phyloP scores from a whole-genome alignment of 2,888 invertebrate genomes.

The Muscina levida region DNA sequence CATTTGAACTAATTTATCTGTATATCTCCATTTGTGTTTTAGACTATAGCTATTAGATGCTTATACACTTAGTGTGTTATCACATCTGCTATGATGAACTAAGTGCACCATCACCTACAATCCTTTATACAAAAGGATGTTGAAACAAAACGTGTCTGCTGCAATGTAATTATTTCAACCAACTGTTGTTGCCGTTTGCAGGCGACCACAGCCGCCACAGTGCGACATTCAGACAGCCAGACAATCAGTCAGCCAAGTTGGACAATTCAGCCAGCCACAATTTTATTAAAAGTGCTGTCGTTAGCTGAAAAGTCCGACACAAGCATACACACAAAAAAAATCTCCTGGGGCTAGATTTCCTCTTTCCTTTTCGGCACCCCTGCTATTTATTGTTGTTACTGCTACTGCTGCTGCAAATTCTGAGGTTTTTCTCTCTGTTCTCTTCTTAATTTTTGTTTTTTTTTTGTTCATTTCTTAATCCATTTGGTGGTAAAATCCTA shows the following conservation, averaged over 20 bases:
- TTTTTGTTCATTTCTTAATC: conserved; percentile 46
- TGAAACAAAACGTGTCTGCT: conserved; percentile 33
- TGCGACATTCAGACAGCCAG: conserved; percentile 26
- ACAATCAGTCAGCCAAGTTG: conserved; percentile 52
- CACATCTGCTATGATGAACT: too few species aligned
- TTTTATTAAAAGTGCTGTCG: conserved; percentile 68
- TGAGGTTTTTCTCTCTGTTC: conserved; percentile 1
- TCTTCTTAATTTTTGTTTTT: conserved; percentile 21
- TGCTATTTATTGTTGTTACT: conserved; percentile 16
- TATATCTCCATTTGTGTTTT: too few species aligned
- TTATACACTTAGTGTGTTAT: too few species aligned
- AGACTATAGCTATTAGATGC: too few species aligned
- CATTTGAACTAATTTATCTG: too few species aligned
- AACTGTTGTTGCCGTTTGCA: conserved; percentile 56
- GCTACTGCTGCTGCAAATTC: neutral
- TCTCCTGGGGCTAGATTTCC: conserved; percentile 59
- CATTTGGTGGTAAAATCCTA: conserved; percentile 35
- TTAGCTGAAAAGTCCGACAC: conserved; percentile 59
- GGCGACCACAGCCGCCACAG: neutral
- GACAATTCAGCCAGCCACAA: conserved; percentile 58
- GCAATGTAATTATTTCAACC: conserved; percentile 44
- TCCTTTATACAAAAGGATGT: neutral
- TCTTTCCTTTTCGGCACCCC: conserved; percentile 49
- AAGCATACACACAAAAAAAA: conserved; percentile 30
- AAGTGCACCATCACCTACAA: too few species aligned